Conservation (phyloP, 2,888 invertebrate genomes). For the Latrodectus elegans region DNA sequence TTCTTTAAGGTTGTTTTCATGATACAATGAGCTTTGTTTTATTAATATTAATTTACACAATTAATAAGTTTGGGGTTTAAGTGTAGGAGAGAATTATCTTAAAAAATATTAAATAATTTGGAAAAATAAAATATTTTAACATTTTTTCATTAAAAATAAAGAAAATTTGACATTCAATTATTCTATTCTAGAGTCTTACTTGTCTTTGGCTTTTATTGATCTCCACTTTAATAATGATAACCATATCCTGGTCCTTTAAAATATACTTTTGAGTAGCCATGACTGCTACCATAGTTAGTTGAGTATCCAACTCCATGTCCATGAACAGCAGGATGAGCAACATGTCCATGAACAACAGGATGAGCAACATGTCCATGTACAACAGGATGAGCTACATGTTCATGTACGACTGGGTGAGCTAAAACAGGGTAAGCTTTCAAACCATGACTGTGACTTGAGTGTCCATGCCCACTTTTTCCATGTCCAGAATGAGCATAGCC, state of each 20-base stretch:
- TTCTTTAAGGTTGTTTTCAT: no score
- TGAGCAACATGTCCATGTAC: conserved; percentile 20
- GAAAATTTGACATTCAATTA: no score
- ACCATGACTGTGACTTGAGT: conserved; percentile 24
- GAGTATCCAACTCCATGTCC: conserved; percentile 32
- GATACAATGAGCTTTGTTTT: no score
- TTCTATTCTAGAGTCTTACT: background rate
- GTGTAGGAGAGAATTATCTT: no score
- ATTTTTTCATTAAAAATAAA: no score
- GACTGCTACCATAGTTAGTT: conserved; percentile 39
- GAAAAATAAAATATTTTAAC: no score
- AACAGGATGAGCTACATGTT: conserved; percentile 14
- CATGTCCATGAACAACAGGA: conserved; percentile 13
- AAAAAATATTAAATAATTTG: no score
- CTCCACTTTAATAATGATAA: conserved; percentile 38
- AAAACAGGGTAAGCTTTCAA: background rate
- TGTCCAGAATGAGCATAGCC: conserved; percentile 44
- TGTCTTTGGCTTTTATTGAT: background rate
- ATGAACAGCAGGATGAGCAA: conserved; percentile 1
- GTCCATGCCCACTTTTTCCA: conserved; percentile 26
- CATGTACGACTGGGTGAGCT: conserved; percentile 1
- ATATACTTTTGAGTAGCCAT: conserved; percentile 62
- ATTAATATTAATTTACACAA: no score
- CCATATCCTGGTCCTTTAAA: conserved; percentile 58
- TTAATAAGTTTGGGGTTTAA: no score